Evolutionary conservation across 2,113 vertebrate genomes (phyloP).

Genomic region (Salvelinus namaycush): DNA sequence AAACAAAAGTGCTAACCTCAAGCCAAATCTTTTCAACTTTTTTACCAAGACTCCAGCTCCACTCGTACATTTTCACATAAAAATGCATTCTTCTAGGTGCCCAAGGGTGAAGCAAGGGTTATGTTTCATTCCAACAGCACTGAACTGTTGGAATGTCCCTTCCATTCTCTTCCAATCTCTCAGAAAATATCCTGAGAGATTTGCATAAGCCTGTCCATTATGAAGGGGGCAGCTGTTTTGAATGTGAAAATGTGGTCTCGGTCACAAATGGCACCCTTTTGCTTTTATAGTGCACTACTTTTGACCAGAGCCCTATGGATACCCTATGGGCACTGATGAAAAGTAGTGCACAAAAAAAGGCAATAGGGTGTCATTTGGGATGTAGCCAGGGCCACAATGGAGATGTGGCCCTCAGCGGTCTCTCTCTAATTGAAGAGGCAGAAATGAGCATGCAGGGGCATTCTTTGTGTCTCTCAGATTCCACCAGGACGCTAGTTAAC

Average conservation of each 20-base stretch:
- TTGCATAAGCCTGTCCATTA: constrained; percentile 51
- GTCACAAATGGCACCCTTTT: too few species aligned
- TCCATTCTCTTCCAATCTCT: constrained; percentile 16
- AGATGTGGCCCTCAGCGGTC: background rate
- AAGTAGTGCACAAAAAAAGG: too few species aligned
- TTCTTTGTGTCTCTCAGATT: constrained; percentile 3
- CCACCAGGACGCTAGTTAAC: background rate
- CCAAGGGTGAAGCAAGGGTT: background rate
- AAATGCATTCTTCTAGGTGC: background rate
- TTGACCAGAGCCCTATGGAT: too few species aligned
- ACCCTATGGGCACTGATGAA: too few species aligned
- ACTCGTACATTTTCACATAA: background rate
- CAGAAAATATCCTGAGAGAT: constrained; percentile 39
- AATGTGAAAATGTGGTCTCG: background rate
- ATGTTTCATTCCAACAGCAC: constrained; percentile 24
- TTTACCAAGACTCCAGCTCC: background rate
- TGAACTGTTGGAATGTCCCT: constrained; percentile 29
- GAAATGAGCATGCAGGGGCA: constrained; percentile 10
- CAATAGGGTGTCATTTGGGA: too few species aligned
- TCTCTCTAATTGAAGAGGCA: background rate
- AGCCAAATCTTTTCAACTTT: background rate
- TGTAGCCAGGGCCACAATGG: background rate
- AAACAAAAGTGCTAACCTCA: background rate
- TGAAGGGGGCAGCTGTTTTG: constrained; percentile 20
- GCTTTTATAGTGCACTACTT: too few species aligned